Evolutionary conservation across 2,797 vertebrate genomes (phyloP), one percentile per base, ranked within the genome.

Genomic region (Poecile montanus): DNA sequence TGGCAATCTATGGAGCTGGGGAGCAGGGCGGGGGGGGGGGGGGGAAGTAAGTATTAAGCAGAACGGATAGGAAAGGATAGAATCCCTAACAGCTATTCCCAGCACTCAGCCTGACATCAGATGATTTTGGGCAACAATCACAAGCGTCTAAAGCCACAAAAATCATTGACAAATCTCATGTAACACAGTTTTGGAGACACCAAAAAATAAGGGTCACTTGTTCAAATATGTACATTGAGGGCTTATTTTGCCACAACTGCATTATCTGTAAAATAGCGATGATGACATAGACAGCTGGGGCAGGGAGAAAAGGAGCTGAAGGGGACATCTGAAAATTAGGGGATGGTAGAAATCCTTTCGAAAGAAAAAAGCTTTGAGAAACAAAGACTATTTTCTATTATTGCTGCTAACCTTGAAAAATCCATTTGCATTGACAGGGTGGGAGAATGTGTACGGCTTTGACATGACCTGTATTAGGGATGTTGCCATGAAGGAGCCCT

Each of bases 391-490:
- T 48, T 40, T 58, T 54, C 47, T 73, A 9, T 79, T 81, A 26
- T 66, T 79, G 34, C 32, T 92, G 50, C 74, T 95, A 67, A 94
- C 78, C 45, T 85, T 97, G 86, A 95, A 8, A 34, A 54, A 58
- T 89, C 7, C 13, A 21, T 97, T 96, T 98, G 56, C 97, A 34
- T 96, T 95, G 75, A 61, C 98, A 99, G 99, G 99, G 99, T 99
- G 99, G 99, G 99, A 99, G 98, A 99, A 99, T 9, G 99, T 99
- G 74, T 99, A 99, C 36, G 99, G 99, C 91, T 99, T 99, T 97
- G 99, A 99, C 98, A 99, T 99, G 99, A 99, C 99, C 91, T 99
- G 99, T 86, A 99, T 99, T 95, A 98, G 99, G 48, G 99, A 99
- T 9, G 99, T 99, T 88, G 99, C 99, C 92, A 99, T 99, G 98